Evolutionary conservation across 2,113 vertebrate genomes (phyloP).

Genomic region (Channa argus): DNA sequence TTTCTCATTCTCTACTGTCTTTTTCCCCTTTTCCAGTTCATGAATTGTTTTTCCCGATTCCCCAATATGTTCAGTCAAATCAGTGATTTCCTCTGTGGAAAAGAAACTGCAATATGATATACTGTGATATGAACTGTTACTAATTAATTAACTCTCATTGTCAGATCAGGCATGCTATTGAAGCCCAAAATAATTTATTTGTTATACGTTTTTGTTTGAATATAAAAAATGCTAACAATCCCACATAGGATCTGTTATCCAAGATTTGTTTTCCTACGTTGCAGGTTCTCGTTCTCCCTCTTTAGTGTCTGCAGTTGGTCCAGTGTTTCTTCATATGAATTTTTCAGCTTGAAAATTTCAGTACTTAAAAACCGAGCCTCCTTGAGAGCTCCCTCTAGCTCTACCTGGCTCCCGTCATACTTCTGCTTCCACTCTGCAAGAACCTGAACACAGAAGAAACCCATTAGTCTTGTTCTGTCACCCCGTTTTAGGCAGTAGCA

Average conservation of each 20-base stretch:
- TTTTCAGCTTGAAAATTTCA: slow-evolving; percentile 74
- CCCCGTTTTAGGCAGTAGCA: not conserved
- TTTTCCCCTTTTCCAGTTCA: slow-evolving; percentile 92
- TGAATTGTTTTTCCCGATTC: slow-evolving; percentile 89
- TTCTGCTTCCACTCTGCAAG: slow-evolving; percentile 89
- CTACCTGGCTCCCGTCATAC: slow-evolving; percentile 84
- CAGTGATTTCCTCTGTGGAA: slow-evolving; percentile 85
- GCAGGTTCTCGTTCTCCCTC: slow-evolving; percentile 89
- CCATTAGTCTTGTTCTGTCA: not conserved
- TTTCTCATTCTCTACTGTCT: slow-evolving; percentile 87
- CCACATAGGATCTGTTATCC: not conserved
- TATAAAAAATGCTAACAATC: not conserved
- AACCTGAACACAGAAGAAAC: slow-evolving; percentile 68
- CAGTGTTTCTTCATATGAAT: slow-evolving; percentile 74
- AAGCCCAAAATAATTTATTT: too few relatives aligned
- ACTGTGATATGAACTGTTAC: too few relatives aligned
- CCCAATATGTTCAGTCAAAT: slow-evolving; percentile 77
- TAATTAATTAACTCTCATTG: not conserved
- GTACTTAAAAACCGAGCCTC: slow-evolving; percentile 84
- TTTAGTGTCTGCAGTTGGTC: slow-evolving; percentile 77
- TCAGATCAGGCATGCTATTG: not conserved
- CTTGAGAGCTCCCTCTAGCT: slow-evolving; percentile 84
- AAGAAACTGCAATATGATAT: not conserved
- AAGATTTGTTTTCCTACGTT: slow-evolving; percentile 72
- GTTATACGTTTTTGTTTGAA: too few relatives aligned